Conservation (phyloP, 2,113 vertebrate species). For the Podarcis cretensis region DNA sequence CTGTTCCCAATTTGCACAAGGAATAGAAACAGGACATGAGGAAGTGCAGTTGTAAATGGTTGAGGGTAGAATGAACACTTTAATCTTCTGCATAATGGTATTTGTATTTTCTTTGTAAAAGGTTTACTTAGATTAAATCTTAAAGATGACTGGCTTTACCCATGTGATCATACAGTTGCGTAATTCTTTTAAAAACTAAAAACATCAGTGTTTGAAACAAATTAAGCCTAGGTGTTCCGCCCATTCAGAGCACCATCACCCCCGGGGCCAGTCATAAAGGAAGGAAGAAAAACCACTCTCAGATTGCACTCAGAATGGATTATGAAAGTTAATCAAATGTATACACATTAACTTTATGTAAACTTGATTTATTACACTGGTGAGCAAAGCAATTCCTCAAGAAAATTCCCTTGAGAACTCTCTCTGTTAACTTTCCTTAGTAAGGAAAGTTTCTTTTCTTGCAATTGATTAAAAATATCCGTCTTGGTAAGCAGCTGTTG, state of each 20-base stretch:
- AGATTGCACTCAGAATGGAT: not conserved
- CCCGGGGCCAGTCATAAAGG: not conserved
- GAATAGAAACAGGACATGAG: not conserved
- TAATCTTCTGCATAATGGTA: not conserved
- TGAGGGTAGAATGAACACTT: not conserved
- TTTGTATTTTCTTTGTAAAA: not conserved
- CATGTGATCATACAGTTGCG: not conserved
- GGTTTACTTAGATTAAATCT: not conserved
- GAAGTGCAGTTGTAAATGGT: not conserved
- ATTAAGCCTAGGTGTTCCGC: not conserved
- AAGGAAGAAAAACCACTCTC: not conserved
- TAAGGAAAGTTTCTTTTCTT: constrained; percentile 42
- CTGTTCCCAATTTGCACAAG: not conserved
- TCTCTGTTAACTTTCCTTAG: constrained; percentile 15
- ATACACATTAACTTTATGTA: not conserved
- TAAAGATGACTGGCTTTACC: not conserved
- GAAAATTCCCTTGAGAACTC: constrained; percentile 38
- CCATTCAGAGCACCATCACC: too few species aligned
- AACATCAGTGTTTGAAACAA: not conserved
- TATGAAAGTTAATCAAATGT: constrained; percentile 9
- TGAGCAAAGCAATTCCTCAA: constrained; percentile 20
- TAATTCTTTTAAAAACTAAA: not conserved
- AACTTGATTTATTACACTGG: constrained; percentile 8
- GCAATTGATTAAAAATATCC: constrained; percentile 23
- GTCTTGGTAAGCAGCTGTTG: constrained; percentile 46